Conservation (phyloP, 2,888 invertebrate genomes). For the Polydrusus cervinus region DNA sequence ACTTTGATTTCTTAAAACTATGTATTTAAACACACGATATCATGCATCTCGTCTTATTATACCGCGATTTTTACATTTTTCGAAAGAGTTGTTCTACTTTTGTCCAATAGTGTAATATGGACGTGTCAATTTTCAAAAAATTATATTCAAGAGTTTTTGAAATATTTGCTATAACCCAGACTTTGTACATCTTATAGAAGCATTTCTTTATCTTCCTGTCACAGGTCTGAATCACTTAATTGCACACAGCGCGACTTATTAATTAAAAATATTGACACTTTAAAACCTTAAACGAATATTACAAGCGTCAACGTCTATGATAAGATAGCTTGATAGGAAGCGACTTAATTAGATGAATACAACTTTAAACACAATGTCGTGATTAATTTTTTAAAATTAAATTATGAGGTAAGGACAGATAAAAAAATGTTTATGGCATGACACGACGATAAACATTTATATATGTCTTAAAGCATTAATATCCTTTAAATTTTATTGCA, state of each 20-base stretch:
- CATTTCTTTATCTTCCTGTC: background rate
- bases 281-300: background rate
- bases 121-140: too few relatives aligned
- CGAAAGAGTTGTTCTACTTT: too few relatives aligned
- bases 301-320: background rate
- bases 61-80: too few relatives aligned
- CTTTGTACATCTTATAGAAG: too few relatives aligned
- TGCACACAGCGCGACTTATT: background rate
- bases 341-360: background rate
- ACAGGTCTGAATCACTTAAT: background rate
- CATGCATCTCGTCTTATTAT: too few relatives aligned
- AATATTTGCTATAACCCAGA: too few relatives aligned
- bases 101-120: too few relatives aligned
- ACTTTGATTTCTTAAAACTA: too few relatives aligned
- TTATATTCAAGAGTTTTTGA: too few relatives aligned
- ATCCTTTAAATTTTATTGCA: background rate
- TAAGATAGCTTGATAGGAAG: background rate
- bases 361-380: background rate
- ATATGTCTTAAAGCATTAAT: background rate
- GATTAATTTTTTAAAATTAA: constrained; percentile 13
- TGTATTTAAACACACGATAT: too few relatives aligned
- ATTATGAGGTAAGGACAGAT: constrained; percentile 18
- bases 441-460: background rate
- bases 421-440: constrained; percentile 1
- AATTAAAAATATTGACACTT: background rate